A percentile compares a stretch with the other conserved stretches of the same genome.
These are phyloP conservation scores for Brachionus calyciflorus DNA, from an alignment of 1,140 invertebrate genomes.

Conservation along the genomic window DNA sequence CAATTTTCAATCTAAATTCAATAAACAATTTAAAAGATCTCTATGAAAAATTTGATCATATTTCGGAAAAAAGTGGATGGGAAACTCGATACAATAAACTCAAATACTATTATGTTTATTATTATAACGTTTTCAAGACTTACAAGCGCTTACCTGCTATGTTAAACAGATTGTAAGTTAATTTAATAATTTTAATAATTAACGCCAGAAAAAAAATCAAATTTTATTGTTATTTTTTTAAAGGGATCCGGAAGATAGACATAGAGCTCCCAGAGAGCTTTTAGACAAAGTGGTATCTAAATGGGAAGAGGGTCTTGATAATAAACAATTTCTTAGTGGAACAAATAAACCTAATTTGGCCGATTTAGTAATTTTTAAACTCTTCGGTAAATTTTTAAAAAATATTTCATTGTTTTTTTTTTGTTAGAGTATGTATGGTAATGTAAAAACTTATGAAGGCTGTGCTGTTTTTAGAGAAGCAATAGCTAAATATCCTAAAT, in stretches of 20 bases:
- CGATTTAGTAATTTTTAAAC: neutral
- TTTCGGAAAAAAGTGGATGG: constrained; percentile 11
- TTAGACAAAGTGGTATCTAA: neutral
- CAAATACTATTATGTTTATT: constrained; percentile 34
- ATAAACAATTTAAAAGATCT: constrained; percentile 25
- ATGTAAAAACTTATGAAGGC: constrained; percentile 11
- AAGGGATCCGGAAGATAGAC: neutral
- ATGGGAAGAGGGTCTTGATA: constrained; percentile 25
- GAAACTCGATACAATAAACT: neutral
- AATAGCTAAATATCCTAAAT: constrained; percentile 36
- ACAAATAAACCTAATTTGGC: constrained; percentile 3
- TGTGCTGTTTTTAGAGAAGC: constrained; percentile 28
- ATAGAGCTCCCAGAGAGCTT: neutral
- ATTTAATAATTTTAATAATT: neutral
- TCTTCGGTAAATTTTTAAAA: neutral
- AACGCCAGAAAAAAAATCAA: neutral
- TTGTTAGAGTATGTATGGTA: constrained; percentile 44
- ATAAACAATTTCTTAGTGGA: constrained; percentile 15
- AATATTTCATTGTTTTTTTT: neutral
- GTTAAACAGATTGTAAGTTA: constrained; percentile 1
- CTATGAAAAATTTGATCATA: constrained; percentile 22
- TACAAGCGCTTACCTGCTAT: neutral
- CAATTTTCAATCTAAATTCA: constrained; percentile 24
- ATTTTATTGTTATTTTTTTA: neutral
- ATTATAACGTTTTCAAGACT: constrained; percentile 4